These are phyloP conservation scores for Chironomus tepperi DNA, from an alignment of 1,140 invertebrate genomes.

Conservation along the genomic window DNA sequence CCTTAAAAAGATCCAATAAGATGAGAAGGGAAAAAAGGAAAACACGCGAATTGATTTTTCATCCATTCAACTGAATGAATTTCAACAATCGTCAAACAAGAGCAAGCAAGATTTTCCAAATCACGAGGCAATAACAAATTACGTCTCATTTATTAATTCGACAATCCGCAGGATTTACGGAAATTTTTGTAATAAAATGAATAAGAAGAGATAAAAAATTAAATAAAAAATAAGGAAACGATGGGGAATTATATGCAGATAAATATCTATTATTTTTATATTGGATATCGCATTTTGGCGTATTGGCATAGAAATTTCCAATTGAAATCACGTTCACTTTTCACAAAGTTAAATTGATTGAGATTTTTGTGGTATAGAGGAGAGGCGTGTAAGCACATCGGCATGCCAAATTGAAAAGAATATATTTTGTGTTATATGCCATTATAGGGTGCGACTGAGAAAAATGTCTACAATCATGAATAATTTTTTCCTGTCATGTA, in stretches of 20 bases:
- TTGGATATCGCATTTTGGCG: too few relatives aligned
- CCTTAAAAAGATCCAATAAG: conserved; percentile 1
- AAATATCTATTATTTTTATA: background rate
- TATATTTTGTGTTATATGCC: too few relatives aligned
- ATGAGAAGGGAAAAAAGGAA: background rate
- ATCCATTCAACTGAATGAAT: background rate
- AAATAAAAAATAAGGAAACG: background rate
- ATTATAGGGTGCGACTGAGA: too few relatives aligned
- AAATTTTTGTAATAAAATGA: background rate
- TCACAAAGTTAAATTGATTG: conserved; percentile 21
- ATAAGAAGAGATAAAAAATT: background rate
- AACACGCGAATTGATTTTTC: conserved; percentile 19
- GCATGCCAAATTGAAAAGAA: too few relatives aligned
- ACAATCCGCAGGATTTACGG: background rate
- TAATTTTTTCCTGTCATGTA: too few relatives aligned
- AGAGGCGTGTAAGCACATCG: too few relatives aligned
- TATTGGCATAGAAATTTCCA: background rate
- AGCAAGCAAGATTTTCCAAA: background rate
- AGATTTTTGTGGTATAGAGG: background rate
- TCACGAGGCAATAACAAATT: conserved; percentile 19
- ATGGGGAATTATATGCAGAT: background rate
- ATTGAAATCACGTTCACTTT: conserved; percentile 19
- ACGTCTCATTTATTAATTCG: conserved; percentile 10
- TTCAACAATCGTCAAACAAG: background rate
- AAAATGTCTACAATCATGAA: too few relatives aligned